Evolutionary conservation across 2,797 vertebrate genomes (phyloP).

Genomic region (Bradypus variegatus): DNA sequence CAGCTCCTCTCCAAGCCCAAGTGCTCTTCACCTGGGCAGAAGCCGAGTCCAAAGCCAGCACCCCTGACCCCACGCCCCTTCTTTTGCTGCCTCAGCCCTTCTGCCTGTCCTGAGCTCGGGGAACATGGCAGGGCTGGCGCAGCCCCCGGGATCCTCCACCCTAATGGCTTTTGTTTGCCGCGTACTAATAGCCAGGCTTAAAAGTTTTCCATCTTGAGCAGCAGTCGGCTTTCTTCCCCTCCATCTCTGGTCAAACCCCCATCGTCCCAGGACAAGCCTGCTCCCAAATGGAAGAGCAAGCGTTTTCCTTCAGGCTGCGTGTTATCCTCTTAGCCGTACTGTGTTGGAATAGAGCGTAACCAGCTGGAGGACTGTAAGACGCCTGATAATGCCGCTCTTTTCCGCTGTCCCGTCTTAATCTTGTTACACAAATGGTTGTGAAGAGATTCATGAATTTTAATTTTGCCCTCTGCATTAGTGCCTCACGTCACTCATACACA

Average conservation of each 20-base stretch:
- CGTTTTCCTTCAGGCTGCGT: constrained; percentile 83
- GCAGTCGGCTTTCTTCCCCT: constrained; percentile 67
- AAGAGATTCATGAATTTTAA: constrained; percentile 99
- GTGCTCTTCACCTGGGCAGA: background rate
- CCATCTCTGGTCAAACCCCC: constrained; percentile 74
- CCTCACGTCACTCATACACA: constrained; percentile 86
- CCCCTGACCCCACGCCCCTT: background rate
- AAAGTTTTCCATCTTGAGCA: constrained; percentile 73
- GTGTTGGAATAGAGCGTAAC: constrained; percentile 98
- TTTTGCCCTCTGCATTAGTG: constrained; percentile 89
- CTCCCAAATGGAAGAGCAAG: constrained; percentile 79
- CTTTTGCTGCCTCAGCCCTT: background rate
- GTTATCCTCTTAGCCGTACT: constrained; percentile 99
- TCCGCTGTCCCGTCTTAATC: constrained; percentile 99
- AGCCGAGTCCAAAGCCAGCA: background rate
- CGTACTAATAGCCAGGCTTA: constrained; percentile 67
- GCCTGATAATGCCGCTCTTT: constrained; percentile 99
- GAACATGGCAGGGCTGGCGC: background rate
- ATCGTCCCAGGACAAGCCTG: constrained; percentile 75
- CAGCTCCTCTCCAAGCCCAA: background rate
- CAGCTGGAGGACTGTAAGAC: constrained; percentile 99
- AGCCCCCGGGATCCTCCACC: constrained; percentile 1
- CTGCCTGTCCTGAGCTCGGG: background rate
- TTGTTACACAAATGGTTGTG: constrained; percentile 99
- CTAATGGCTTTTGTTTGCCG: constrained; percentile 60